Evolutionary conservation across 2,113 vertebrate genomes (phyloP).

Genomic region (Phocoena sinus): DNA sequence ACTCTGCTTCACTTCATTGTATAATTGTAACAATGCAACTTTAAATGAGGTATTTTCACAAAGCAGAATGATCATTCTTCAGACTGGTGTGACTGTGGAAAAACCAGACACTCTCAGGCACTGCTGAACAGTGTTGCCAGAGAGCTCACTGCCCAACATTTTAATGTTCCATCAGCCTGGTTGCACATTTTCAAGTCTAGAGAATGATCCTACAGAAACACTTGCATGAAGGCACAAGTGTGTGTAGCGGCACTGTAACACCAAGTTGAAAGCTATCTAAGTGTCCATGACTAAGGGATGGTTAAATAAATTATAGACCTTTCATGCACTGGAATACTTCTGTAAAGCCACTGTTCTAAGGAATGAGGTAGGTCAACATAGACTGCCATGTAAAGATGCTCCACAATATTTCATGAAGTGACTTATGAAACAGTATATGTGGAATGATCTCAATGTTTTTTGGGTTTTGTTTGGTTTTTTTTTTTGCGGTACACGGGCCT

Average conservation of each 20-base stretch:
- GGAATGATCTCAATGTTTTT: neutral
- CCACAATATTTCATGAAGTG: neutral
- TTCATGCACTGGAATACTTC: neutral
- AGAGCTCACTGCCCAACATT: neutral
- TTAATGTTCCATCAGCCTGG: neutral
- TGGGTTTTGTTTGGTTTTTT: too few relatives aligned
- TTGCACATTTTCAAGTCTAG: neutral
- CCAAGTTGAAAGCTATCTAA: neutral
- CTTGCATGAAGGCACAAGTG: neutral
- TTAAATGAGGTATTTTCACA: neutral
- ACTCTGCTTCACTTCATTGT: neutral
- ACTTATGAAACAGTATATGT: neutral
- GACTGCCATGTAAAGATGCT: neutral
- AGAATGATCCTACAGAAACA: neutral
- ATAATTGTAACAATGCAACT: neutral
- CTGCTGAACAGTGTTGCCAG: fast-evolving
- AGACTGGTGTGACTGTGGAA: neutral
- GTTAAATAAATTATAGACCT: neutral
- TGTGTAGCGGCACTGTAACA: neutral
- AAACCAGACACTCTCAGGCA: too few relatives aligned
- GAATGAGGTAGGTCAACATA: slow-evolving; percentile 20
- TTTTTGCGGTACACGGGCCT: too few relatives aligned
- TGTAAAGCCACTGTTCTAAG: neutral
- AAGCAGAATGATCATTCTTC: neutral
- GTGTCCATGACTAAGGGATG: neutral